Evolutionary conservation across 2,888 invertebrate genomes (phyloP), one percentile per base, ranked within the genome.

Genomic region (Microctonus hyperodae): DNA sequence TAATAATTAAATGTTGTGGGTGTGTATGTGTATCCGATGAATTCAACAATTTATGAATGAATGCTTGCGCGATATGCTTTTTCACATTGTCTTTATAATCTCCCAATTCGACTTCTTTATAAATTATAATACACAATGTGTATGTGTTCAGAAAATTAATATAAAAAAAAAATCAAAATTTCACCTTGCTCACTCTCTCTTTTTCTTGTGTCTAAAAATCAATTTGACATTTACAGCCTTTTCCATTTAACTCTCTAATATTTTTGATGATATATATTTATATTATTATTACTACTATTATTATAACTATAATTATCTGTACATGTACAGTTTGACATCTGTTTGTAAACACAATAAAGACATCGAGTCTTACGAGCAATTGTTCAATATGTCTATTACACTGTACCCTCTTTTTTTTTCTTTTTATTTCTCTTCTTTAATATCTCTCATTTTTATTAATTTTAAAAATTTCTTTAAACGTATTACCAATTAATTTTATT

Each of bases 161-260:
- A 61, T 22, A 11, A 61, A 51, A 50, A 9, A 28, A 25, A 61
- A 25, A 11, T 11, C 11, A 48, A 28, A 56, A 33, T 56, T 33
- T 23, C 25, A 25, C n/a, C 22, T 13, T 11, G 16, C 35, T 56
- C 56, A n/a, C n/a, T n/a, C n/a, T n/a, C n/a, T n/a, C n/a, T n/a
- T n/a, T n/a, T n/a, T n/a, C n/a, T n/a, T n/a, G n/a, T n/a, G n/a
- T n/a, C n/a, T n/a, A n/a, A n/a, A n/a, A n/a, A n/a, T n/a, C n/a
- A n/a, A n/a, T n/a, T n/a, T n/a, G n/a, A n/a, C n/a, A 71, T 58
- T 68, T 73, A 72, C 73, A 75, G 73, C 73, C 72, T 68, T 75
- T 75, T 78, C 74, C 73, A 81, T 75, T 75, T 70, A 79, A 76
- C 75, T 77, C 75, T 76, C 74, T 71, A 72, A 73, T 75, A 72